Evolutionary conservation across 1,140 invertebrate genomes (phyloP), one percentile per base, ranked within the genome.

Genomic region (Seison nebaliae): DNA sequence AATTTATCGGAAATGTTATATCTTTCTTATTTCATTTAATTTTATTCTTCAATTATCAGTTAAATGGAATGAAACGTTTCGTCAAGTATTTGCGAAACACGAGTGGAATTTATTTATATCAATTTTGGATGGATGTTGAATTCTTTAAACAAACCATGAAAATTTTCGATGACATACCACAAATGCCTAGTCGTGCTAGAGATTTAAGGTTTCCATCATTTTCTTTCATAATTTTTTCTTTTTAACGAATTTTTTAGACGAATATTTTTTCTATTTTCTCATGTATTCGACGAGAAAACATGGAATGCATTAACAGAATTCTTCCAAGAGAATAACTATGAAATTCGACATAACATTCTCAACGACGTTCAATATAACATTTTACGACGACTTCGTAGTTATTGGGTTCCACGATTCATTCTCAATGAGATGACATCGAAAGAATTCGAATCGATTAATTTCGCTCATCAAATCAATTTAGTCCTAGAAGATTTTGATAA

Each of bases 111-210:
- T 43, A 51, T 31, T 44, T 58, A 11, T 41, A 51, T 24, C 49
- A 57, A 30, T 59, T 58, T 46, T 59, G 57, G 57, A 34, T 59
- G 6, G 54, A 59, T 41, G 58, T 55, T 46, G 57, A 59, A 38
- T 49, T 48, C 41, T 59, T 50, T 42, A 57, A 57, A 38, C 55
- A 58, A 39, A 43, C 43, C 4, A 51, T 55, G 50, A 51, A 53
- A 35, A 53, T 53, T 28, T 49, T 47, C 44, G 54, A 56, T 45
- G 54, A 57, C 35, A 34, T 44, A 6, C 43, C 46, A 7, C 48
- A 48, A 18, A 48, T 51, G 37, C 49, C 50, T 20, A 48, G 45
- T 5, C 49, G 52, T 34, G 54, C 51, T 39, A 42, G 45, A 33
- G 45, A 55, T 4, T 58, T 37, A 26, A 8, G 35, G 16, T 24